Evolutionary conservation across 2,888 invertebrate species (phyloP).

Genomic region (Tribolium freemani): DNA sequence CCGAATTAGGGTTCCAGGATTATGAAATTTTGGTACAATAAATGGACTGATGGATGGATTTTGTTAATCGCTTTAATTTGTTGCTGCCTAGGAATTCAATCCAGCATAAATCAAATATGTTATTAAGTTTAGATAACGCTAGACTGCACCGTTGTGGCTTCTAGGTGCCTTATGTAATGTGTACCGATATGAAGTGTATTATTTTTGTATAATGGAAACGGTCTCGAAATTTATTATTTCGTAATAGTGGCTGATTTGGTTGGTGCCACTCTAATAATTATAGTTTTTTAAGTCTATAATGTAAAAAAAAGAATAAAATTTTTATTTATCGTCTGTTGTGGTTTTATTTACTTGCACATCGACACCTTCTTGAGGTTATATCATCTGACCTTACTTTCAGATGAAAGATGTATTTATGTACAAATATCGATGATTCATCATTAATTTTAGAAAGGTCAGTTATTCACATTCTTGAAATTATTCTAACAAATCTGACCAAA

Average conservation of each 20-base stretch:
- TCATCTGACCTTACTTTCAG: not conserved
- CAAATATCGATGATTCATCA: too few species aligned
- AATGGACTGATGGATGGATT: slow-evolving; percentile 36
- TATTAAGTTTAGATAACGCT: slow-evolving; percentile 30
- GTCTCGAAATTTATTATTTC: slow-evolving; percentile 16
- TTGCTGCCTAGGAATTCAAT: slow-evolving; percentile 48
- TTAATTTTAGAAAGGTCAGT: too few species aligned
- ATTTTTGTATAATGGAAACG: slow-evolving; percentile 39
- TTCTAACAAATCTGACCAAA: too few species aligned
- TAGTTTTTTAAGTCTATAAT: slow-evolving; percentile 19
- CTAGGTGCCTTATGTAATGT: slow-evolving; percentile 53
- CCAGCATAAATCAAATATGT: slow-evolving; percentile 20
- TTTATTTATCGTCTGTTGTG: slow-evolving; percentile 13
- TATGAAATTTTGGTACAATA: slow-evolving; percentile 78
- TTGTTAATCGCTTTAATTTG: slow-evolving; percentile 41
- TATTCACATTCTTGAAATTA: too few species aligned
- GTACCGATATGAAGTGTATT: slow-evolving; percentile 35
- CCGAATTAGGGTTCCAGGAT: slow-evolving; percentile 84
- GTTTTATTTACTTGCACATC: not conserved
- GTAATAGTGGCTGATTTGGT: slow-evolving; percentile 10
- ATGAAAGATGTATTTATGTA: not conserved
- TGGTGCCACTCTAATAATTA: slow-evolving; percentile 1
- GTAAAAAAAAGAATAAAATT: slow-evolving; percentile 19
- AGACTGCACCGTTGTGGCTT: slow-evolving; percentile 53
- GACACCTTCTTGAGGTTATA: not conserved